Conservation (phyloP, 2,797 vertebrate species). For the Sarcophilus harrisii region DNA sequence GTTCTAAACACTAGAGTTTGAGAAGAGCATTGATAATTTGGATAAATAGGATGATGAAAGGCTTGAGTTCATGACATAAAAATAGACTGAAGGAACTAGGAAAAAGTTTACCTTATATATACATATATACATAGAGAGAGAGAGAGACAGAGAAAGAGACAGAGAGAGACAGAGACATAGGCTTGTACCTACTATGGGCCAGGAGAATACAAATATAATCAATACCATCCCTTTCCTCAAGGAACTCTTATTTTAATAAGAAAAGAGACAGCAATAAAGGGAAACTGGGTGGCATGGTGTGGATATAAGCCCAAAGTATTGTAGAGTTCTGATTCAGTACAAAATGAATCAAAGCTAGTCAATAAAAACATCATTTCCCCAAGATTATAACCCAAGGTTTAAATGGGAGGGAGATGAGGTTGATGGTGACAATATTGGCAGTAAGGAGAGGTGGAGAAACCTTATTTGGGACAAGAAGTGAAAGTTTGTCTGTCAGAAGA, state of each 20-base stretch:
- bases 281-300: not conserved
- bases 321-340: not conserved
- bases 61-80: not conserved
- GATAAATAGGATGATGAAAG: not conserved
- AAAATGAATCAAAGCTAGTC: not conserved
- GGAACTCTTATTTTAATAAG: not conserved
- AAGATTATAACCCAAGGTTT: not conserved
- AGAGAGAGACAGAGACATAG: not conserved
- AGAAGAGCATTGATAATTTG: not conserved
- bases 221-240: not conserved
- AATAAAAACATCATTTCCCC: not conserved
- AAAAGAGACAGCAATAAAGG: not conserved
- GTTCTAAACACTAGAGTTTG: not conserved
- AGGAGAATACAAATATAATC: not conserved
- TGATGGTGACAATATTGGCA: not conserved
- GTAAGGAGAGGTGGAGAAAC: not conserved
- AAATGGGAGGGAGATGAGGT: not conserved
- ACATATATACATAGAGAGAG: too few species aligned
- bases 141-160: too few species aligned
- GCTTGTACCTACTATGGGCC: not conserved
- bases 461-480: not conserved
- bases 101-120: not conserved
- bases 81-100: not conserved
- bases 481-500: not conserved
- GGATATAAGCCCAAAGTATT: not conserved